Evolutionary conservation across 2,113 vertebrate genomes (phyloP).

Genomic region (Oplegnathus fasciatus): DNA sequence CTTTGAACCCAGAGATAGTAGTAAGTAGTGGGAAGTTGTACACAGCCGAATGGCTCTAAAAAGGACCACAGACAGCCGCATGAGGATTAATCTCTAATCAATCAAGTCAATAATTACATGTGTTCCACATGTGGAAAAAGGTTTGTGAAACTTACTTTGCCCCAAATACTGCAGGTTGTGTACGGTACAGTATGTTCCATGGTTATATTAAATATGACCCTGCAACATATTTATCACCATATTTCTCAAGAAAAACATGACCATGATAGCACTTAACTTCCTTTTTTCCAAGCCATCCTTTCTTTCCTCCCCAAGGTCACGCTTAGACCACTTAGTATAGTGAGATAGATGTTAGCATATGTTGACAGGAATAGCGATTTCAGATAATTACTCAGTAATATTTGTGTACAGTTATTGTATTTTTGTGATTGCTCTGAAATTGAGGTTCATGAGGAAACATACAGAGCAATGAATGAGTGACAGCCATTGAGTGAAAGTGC

Average conservation of each 20-base stretch:
- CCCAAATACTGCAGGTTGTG: slow-evolving; percentile 33
- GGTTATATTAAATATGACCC: slow-evolving; percentile 14
- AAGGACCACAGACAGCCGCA: neutral
- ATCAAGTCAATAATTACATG: slow-evolving; percentile 45
- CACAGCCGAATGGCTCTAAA: slow-evolving; percentile 11
- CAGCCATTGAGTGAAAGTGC: neutral
- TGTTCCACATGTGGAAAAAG: slow-evolving; percentile 27
- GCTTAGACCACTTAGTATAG: neutral
- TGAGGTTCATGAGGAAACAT: neutral
- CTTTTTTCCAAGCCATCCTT: slow-evolving; percentile 2
- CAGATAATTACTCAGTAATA: neutral
- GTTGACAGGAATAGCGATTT: neutral
- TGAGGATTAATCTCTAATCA: slow-evolving; percentile 50
- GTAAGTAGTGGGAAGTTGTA: slow-evolving; percentile 40
- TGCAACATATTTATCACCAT: slow-evolving; percentile 10
- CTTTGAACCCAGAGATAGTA: slow-evolving; percentile 55
- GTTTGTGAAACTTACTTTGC: slow-evolving; percentile 25
- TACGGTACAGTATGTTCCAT: slow-evolving; percentile 6
- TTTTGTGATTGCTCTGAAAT: neutral
- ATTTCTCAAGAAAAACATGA: slow-evolving; percentile 9
- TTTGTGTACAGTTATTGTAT: neutral
- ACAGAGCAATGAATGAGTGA: neutral
- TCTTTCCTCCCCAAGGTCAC: neutral
- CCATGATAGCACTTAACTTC: slow-evolving; percentile 5
- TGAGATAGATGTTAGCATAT: neutral